A percentile compares a stretch with the other conserved stretches of the same genome.
Conservation (phyloP, 2,113 vertebrate species). For the Neolamprologus modestus region DNA sequence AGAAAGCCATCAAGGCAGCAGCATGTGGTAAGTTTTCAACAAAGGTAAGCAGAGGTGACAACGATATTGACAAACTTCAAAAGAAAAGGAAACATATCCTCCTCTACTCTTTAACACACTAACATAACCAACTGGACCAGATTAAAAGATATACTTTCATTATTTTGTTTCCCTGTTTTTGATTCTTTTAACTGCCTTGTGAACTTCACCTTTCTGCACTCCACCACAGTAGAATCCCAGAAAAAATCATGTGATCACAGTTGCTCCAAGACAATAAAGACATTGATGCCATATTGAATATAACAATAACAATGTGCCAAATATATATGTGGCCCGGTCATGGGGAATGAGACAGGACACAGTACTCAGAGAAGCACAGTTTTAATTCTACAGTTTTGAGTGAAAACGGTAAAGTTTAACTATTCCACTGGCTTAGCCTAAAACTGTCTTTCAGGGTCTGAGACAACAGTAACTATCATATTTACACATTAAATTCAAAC, state of each 20-base stretch:
- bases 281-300: background rate
- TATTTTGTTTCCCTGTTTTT: background rate
- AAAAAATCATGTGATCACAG: background rate
- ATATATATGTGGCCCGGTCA: background rate
- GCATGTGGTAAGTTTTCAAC: background rate
- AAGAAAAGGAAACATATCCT: background rate
- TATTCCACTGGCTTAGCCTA: background rate
- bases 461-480: background rate
- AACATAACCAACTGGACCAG: background rate
- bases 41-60: background rate
- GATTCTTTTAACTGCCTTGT: background rate
- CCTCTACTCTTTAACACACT: background rate
- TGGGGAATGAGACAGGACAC: background rate
- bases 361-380: background rate
- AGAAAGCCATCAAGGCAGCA: background rate
- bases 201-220: background rate
- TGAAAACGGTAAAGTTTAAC: background rate
- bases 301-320: background rate
- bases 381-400: background rate
- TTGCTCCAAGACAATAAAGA: background rate
- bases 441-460: background rate
- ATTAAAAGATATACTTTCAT: background rate
- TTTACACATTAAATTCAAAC: background rate
- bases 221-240: background rate
- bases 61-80: background rate